Conservation (phyloP, 1,140 invertebrate genomes). For the Trachymyrmex septentrionalis region DNA sequence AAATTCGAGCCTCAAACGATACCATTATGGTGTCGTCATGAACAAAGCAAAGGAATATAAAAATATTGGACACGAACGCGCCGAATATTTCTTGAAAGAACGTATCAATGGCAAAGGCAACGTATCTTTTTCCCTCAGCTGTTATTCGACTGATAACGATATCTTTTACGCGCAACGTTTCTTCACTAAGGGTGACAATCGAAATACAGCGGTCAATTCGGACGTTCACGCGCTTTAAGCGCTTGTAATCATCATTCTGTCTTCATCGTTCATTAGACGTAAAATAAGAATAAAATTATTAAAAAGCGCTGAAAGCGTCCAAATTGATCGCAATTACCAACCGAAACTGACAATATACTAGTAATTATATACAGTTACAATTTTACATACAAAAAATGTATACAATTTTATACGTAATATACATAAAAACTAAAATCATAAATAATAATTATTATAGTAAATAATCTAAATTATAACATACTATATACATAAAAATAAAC, state of each 20-base stretch:
- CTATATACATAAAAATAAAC: not conserved
- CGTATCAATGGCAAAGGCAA: constrained; percentile 5
- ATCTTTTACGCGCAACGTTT: constrained; percentile 19
- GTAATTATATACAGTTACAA: not conserved
- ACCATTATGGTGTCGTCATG: constrained; percentile 12
- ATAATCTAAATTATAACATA: constrained; percentile 11
- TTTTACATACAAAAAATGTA: not conserved
- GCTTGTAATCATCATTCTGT: too few species aligned
- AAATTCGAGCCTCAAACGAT: constrained; percentile 40
- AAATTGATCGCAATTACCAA: not conserved
- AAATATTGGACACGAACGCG: constrained; percentile 29
- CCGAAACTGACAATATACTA: not conserved
- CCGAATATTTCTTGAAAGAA: constrained; percentile 17
- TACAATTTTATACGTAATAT: not conserved
- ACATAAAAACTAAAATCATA: not conserved
- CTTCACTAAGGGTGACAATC: constrained; percentile 14
- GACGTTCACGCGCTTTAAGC: too few species aligned
- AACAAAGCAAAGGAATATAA: constrained; percentile 36
- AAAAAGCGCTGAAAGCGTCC: too few species aligned
- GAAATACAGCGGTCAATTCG: not conserved
- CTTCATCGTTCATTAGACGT: too few species aligned
- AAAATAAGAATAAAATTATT: too few species aligned
- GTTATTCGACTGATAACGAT: constrained; percentile 27
- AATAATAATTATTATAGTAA: not conserved
- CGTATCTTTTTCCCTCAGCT: not conserved